Evolutionary conservation across 2,888 invertebrate species (phyloP).

Genomic region (Leucophenga montana): DNA sequence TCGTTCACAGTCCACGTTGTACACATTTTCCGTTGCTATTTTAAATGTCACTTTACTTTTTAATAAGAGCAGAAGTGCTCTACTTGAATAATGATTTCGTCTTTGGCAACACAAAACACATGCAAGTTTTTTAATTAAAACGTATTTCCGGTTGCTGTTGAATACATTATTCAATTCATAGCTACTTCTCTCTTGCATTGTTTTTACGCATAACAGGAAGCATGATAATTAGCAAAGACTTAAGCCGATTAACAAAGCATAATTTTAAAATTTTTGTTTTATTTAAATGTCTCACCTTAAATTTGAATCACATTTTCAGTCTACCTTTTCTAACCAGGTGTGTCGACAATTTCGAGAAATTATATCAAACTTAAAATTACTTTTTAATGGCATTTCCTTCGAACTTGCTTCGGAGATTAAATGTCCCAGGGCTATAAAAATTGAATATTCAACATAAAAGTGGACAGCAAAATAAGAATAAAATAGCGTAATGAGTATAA

Average conservation of each 20-base stretch:
- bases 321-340: neutral
- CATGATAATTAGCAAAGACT: neutral
- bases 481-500: constrained; percentile 26
- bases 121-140: neutral
- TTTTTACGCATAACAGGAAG: neutral
- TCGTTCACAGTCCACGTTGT: too few relatives aligned
- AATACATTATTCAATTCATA: neutral
- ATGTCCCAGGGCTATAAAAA: constrained; percentile 46
- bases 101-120: neutral
- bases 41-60: too few relatives aligned
- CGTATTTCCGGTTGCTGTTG: neutral
- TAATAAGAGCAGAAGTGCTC: too few relatives aligned
- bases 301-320: neutral
- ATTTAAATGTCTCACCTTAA: neutral
- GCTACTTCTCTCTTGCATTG: too few relatives aligned
- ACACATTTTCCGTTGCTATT: too few relatives aligned
- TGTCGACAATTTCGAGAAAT: constrained; percentile 15
- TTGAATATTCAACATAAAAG: constrained; percentile 41
- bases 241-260: constrained; percentile 1
- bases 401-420: constrained; percentile 45
- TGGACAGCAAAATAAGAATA: constrained; percentile 52
- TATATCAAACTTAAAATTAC: constrained; percentile 46
- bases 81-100: too few relatives aligned
- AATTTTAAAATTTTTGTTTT: neutral
- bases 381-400: constrained; percentile 50